Base-by-base conservation (phyloP, 2,113 vertebrate genomes). In the Cryptotis parvus region DNA sequence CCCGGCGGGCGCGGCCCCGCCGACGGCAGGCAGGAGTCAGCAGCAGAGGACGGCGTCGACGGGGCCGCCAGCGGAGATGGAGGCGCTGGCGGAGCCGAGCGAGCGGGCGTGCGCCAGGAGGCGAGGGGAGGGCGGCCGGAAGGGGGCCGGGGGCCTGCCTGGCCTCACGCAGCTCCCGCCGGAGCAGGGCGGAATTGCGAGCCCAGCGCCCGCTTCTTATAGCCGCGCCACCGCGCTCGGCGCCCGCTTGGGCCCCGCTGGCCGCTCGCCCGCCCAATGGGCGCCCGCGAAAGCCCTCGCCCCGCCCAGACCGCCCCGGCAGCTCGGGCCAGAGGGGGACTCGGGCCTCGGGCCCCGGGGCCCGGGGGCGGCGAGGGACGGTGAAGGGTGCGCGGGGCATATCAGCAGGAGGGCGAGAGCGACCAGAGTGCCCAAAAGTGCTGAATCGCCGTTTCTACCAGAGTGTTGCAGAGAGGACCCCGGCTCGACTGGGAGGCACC, bases 161-260 rank as follows among this genome's bases (percentile, higher is more conserved):
- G 94, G 96, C 94, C 95, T 95, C 96, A 93, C 96, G 94, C 96
- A 94, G 95, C 96, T 96, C n/a, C 96, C 96, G 96, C 95, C 96
- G 95, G 96, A 96, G 94, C 96, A 96, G 96, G 95, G n/a, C n/a
- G 95, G 68, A 92, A 87, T 65, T 92, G 49, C 39, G 79, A 94
- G 92, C 94, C 96, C 96, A 66, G 89, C 95, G 82, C 95, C 94
- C 91, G 92, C 75, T 27, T 96, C 96, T 96, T 96, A 96, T 96
- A 96, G 95, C 91, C 92, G 95, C 91, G 92, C 95, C 92, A 55
- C 95, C 68, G 94, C 92, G 92, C 85, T 58, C 81, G 22, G 92
- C 74, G 94, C 95, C 96, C 96, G 92, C 91, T 81, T 75, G 91
- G 94, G 95, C 95, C 96, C 91, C 93, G 78, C 95, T 96, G 96